A percentile compares a stretch with the other conserved stretches of the same genome.
Evolutionary conservation across 2,888 invertebrate genomes (phyloP).

Genomic region (Imbricaverruca yamaguchii): DNA sequence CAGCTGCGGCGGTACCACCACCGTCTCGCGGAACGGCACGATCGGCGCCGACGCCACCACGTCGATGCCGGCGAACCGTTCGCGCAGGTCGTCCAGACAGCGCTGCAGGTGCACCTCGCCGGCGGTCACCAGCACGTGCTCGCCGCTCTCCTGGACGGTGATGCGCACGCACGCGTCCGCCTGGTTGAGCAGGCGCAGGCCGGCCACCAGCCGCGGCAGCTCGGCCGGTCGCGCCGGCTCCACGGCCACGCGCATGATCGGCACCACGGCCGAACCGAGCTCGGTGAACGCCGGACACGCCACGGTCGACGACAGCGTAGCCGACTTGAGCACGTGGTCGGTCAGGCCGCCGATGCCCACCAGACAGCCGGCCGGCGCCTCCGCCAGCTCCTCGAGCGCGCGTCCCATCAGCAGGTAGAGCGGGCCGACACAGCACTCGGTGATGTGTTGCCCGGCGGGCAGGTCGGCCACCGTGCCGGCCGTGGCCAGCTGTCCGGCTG

Average conservation of each 20-base stretch:
- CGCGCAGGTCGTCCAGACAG: constrained; percentile 83
- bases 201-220: constrained; percentile 52
- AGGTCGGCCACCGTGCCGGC: constrained; percentile 46
- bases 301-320: constrained; percentile 71
- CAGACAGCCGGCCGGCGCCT: constrained; percentile 83
- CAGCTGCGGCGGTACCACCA: constrained; percentile 67
- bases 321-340: constrained; percentile 75
- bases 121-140: constrained; percentile 87
- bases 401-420: constrained; percentile 89
- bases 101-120: constrained; percentile 96
- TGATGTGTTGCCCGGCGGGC: constrained; percentile 27
- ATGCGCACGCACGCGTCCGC: constrained; percentile 84
- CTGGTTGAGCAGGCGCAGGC: constrained; percentile 80
- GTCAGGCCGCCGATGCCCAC: constrained; percentile 81
- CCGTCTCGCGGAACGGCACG: constrained; percentile 91
- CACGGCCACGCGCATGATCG: constrained; percentile 87
- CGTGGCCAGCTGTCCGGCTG: constrained; percentile 40
- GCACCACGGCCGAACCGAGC: constrained; percentile 63
- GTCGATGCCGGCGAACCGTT: constrained; percentile 71
- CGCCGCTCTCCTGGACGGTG: constrained; percentile 84
- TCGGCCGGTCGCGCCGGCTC: constrained; percentile 77
- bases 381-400: constrained; percentile 69
- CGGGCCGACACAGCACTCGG: constrained; percentile 57
- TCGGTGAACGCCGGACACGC: constrained; percentile 84
- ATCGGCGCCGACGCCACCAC: constrained; percentile 91